Conservation (phyloP, 2,113 vertebrate species). For the Halcyon malimbica region DNA sequence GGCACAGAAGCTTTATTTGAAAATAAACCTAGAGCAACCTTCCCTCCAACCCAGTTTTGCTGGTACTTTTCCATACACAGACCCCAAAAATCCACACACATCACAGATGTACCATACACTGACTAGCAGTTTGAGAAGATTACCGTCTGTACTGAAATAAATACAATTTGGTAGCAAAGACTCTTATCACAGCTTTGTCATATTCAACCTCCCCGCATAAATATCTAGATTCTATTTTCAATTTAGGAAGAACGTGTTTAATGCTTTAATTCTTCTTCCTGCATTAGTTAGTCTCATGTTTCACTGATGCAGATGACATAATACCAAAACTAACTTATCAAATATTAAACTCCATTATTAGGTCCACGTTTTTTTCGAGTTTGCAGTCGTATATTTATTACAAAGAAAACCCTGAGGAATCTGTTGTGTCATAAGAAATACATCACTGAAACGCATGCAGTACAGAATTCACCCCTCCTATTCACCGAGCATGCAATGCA, state of each 20-base stretch:
- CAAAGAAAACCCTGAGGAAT: slow-evolving; percentile 24
- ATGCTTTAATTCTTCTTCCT: not conserved
- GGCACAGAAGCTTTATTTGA: not conserved
- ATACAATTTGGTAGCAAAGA: not conserved
- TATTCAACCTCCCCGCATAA: not conserved
- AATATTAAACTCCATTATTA: not conserved
- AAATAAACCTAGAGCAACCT: not conserved
- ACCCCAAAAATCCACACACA: not conserved
- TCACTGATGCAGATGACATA: not conserved
- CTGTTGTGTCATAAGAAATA: not conserved
- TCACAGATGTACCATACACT: not conserved
- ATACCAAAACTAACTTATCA: not conserved
- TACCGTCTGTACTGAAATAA: not conserved
- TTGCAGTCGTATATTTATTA: not conserved
- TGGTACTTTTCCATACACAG: not conserved
- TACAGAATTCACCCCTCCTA: not conserved
- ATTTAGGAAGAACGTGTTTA: not conserved
- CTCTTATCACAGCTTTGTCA: not conserved
- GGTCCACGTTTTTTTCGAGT: not conserved
- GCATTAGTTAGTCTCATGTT: not conserved
- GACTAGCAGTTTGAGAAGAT: not conserved
- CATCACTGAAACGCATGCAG: not conserved
- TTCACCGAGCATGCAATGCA: not conserved
- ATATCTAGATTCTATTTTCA: not conserved
- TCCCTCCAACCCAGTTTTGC: not conserved